phyloP scores from a whole-genome alignment of 2,888 invertebrate species.

The Mythimna loreyi region DNA sequence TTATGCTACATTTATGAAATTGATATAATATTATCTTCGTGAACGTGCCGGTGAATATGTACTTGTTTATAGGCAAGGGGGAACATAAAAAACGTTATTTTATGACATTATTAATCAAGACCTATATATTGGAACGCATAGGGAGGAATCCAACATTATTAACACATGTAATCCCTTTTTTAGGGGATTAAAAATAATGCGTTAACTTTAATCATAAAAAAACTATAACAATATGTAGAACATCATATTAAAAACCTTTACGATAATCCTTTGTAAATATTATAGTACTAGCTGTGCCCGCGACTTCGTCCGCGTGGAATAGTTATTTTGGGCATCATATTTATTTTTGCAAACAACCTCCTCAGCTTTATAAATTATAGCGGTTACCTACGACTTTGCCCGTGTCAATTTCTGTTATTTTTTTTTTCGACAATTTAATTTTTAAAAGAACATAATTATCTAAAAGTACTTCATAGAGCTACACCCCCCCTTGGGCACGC shows the following conservation, averaged over 20 bases:
- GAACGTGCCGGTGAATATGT: conserved; percentile 58
- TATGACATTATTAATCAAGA: conserved; percentile 62
- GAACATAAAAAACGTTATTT: conserved; percentile 56
- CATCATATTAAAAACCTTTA: conserved; percentile 13
- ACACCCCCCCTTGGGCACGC: too few relatives aligned
- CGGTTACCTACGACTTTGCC: too few relatives aligned
- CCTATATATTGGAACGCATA: conserved; percentile 19
- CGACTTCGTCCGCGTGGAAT: too few relatives aligned
- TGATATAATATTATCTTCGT: conserved; percentile 61
- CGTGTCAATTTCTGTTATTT: too few relatives aligned
- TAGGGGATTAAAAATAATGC: conserved; percentile 15
- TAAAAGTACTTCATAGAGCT: too few relatives aligned
- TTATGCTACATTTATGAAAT: conserved; percentile 63
- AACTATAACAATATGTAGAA: conserved; percentile 3
- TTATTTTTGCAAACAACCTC: too few relatives aligned
- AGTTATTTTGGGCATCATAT: too few relatives aligned
- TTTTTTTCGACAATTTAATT: too few relatives aligned
- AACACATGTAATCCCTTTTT: conserved; percentile 33
- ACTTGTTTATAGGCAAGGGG: conserved; percentile 62
- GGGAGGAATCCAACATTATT: conserved; percentile 19
- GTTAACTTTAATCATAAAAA: conserved; percentile 24
- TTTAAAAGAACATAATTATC: too few relatives aligned
- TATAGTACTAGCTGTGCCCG: too few relatives aligned
- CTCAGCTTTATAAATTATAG: too few relatives aligned
- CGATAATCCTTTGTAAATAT: conserved; percentile 4